A percentile compares a stretch with the other conserved stretches of the same genome.
Evolutionary conservation across 2,797 vertebrate species (phyloP).

Genomic region (Lepilemur septentrionalis): DNA sequence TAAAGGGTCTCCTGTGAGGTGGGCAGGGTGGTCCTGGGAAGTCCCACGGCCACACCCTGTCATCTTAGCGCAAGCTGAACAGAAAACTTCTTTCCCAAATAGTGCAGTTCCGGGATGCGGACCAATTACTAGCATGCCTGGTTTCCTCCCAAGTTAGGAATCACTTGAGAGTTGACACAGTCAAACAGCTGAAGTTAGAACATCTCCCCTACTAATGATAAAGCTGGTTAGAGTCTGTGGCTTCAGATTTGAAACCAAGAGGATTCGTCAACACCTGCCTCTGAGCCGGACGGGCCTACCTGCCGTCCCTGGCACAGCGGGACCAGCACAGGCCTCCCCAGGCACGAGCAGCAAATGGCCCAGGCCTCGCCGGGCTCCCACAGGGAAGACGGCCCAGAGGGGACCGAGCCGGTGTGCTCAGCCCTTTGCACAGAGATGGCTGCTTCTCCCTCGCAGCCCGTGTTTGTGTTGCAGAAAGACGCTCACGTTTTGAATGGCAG

Average conservation of each 20-base stretch:
- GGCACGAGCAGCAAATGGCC: not conserved
- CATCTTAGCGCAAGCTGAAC: not conserved
- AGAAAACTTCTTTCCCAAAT: not conserved
- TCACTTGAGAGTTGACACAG: not conserved
- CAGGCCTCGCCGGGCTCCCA: not conserved
- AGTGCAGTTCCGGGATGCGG: accelerated
- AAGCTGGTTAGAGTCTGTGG: not conserved
- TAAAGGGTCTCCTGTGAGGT: not conserved
- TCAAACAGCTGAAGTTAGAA: not conserved
- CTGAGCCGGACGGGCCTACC: not conserved
- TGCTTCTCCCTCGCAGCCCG: not conserved
- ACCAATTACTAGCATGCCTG: not conserved
- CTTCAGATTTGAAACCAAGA: not conserved
- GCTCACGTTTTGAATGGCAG: not conserved
- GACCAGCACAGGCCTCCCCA: too few species aligned
- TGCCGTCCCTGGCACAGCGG: not conserved
- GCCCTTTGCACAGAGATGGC: not conserved
- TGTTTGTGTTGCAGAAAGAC: not conserved
- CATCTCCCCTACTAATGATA: not conserved
- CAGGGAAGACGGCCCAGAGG: not conserved
- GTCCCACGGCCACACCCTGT: too few species aligned
- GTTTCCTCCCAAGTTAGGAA: not conserved
- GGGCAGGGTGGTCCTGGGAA: not conserved
- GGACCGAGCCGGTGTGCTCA: not conserved
- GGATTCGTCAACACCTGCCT: not conserved